These are phyloP conservation scores for Leptopilina syphax DNA, from an alignment of 2,888 invertebrate genomes.

Conservation along the genomic window DNA sequence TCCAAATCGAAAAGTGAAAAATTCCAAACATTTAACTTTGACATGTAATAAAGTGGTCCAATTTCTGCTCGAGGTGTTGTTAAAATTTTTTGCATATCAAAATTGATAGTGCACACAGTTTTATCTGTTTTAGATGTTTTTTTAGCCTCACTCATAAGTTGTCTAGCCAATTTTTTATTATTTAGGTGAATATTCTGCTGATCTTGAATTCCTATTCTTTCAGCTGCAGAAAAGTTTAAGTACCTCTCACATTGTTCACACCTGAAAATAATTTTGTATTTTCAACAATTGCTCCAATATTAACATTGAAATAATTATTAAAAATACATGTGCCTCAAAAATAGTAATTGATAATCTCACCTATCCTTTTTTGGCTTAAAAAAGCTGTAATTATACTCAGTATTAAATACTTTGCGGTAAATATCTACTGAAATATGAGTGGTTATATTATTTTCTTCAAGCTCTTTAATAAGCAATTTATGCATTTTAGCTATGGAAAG, in stretches of 20 bases:
- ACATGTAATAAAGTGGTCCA: slow-evolving; percentile 47
- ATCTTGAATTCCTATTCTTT: slow-evolving; percentile 14
- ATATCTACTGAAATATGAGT: not conserved
- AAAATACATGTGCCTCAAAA: too few species aligned
- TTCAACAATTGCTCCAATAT: not conserved
- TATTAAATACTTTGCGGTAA: slow-evolving; percentile 46
- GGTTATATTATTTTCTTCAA: slow-evolving; percentile 11
- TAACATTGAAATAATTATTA: too few species aligned
- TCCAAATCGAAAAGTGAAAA: slow-evolving; percentile 50
- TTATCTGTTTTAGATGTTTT: slow-evolving; percentile 28
- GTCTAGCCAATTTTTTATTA: slow-evolving; percentile 40
- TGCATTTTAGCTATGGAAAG: too few species aligned
- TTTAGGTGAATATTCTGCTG: slow-evolving; percentile 8
- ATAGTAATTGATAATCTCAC: slow-evolving; percentile 32
- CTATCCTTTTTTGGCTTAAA: slow-evolving; percentile 47
- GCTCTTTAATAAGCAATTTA: too few species aligned
- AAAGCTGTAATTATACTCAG: slow-evolving; percentile 44
- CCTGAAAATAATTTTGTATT: slow-evolving; percentile 26
- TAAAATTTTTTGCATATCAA: slow-evolving; percentile 50
- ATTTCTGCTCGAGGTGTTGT: slow-evolving; percentile 49
- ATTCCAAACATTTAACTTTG: slow-evolving; percentile 50
- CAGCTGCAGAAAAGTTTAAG: slow-evolving; percentile 23
- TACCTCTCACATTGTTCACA: slow-evolving; percentile 48
- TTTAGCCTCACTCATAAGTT: slow-evolving; percentile 40
- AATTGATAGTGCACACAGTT: slow-evolving; percentile 43